These are phyloP conservation scores for Callaeas wilsoni DNA, from an alignment of 2,113 vertebrate species.

Conservation along the genomic window DNA sequence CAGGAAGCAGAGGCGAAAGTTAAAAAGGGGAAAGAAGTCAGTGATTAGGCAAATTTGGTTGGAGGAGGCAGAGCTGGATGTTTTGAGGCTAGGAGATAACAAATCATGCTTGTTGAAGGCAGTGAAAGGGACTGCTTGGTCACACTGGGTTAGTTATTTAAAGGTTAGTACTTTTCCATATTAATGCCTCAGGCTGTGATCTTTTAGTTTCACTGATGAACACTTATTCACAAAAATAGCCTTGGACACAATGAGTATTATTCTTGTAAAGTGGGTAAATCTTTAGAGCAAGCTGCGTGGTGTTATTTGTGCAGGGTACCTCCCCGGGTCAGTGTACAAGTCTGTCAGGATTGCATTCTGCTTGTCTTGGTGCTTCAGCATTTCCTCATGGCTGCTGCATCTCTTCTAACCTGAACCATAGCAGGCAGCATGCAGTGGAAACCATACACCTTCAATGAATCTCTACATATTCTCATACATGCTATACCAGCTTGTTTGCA, in stretches of 20 bases:
- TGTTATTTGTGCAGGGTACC: neutral
- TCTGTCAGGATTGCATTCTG: neutral
- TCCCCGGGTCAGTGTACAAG: rapidly evolving
- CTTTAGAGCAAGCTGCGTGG: neutral
- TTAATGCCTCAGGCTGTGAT: neutral
- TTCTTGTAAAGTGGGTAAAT: neutral
- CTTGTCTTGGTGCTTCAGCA: neutral
- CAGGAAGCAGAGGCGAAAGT: neutral
- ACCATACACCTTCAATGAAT: neutral
- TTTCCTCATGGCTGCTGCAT: neutral
- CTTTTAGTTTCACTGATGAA: neutral
- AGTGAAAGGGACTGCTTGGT: neutral
- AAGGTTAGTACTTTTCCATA: neutral
- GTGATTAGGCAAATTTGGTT: neutral
- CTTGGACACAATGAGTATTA: neutral
- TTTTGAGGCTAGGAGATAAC: neutral
- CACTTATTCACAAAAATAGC: neutral
- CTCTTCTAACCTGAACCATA: neutral
- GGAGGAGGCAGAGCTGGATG: neutral
- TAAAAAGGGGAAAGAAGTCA: neutral
- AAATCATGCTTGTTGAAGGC: neutral
- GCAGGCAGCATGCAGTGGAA: neutral
- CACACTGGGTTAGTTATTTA: neutral
- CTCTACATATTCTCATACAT: rapidly evolving
- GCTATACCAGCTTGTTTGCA: neutral